Percentiles rank a stretch among this genome's conserved stretches.
phyloP scores from a whole-genome alignment of 2,797 vertebrate genomes.

The Pseudomugil tenellus region DNA sequence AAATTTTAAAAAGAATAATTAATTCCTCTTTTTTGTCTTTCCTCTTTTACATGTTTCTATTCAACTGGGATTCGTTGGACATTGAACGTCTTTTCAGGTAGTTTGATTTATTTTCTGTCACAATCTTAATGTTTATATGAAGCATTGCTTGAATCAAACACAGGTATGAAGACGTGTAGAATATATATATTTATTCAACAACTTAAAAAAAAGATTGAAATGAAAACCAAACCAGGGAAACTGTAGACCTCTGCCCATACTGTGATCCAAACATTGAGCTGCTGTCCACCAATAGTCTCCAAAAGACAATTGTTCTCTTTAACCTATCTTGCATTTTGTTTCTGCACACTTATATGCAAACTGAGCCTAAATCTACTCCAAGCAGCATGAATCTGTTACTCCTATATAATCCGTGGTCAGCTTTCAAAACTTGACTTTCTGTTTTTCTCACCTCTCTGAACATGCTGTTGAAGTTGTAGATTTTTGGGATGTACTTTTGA shows the following conservation, averaged over 20 bases:
- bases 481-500: too few relatives aligned
- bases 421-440: neutral
- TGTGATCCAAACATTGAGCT: neutral
- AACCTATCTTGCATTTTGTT: neutral
- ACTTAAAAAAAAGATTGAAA: neutral
- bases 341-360: neutral
- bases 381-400: neutral
- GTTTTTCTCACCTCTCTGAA: neutral
- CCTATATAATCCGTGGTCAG: neutral
- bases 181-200: neutral
- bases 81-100: conserved; percentile 59
- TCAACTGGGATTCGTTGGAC: conserved; percentile 30
- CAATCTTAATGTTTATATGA: neutral
- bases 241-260: neutral
- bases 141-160: neutral
- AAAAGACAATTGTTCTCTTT: conserved; percentile 15
- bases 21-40: conserved; percentile 23
- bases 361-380: neutral
- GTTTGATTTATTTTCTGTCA: neutral
- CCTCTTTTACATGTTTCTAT: conserved; percentile 42
- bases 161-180: neutral
- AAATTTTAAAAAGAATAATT: neutral
- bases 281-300: neutral
- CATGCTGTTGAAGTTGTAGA: neutral
- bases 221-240: neutral